Percentiles rank a stretch among this genome's conserved stretches.
Evolutionary conservation across 1,140 invertebrate genomes (phyloP).

Genomic region (Cryptotermes secundus): DNA sequence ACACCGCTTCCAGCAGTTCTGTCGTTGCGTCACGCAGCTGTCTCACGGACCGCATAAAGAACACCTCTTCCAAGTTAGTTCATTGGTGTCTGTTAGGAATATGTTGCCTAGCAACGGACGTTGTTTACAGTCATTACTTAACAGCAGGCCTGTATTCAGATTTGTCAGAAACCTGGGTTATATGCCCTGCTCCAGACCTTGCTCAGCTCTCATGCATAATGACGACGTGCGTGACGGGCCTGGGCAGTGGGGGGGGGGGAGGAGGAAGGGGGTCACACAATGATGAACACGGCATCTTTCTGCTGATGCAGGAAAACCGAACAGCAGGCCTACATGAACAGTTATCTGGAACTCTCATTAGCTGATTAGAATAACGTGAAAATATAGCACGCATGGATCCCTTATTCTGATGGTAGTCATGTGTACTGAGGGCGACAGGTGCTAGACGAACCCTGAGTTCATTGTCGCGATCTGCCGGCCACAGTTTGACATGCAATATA

Average conservation of each 20-base stretch:
- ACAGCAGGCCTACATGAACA: background rate
- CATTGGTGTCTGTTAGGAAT: too few species aligned
- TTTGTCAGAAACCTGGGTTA: background rate
- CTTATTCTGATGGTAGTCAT: background rate
- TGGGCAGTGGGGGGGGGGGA: background rate
- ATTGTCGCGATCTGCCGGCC: too few species aligned
- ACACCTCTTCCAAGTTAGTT: too few species aligned
- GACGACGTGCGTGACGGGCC: background rate
- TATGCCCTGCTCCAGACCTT: background rate
- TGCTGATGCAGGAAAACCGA: background rate
- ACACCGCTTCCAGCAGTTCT: too few species aligned
- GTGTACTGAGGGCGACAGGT: background rate
- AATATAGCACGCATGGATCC: background rate
- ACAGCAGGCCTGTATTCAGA: too few species aligned
- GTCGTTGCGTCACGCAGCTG: too few species aligned
- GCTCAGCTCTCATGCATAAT: background rate
- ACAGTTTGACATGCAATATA: too few species aligned
- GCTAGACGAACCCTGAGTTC: too few species aligned
- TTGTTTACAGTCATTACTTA: too few species aligned
- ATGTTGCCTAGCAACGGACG: too few species aligned
- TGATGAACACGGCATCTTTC: background rate
- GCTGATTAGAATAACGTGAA: background rate
- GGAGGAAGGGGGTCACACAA: background rate
- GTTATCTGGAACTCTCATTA: background rate
- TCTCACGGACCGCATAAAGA: too few species aligned